Percentiles rank a stretch among this genome's conserved stretches.
phyloP scores from a whole-genome alignment of 2,888 invertebrate species.

The Helicoverpa assulta region DNA sequence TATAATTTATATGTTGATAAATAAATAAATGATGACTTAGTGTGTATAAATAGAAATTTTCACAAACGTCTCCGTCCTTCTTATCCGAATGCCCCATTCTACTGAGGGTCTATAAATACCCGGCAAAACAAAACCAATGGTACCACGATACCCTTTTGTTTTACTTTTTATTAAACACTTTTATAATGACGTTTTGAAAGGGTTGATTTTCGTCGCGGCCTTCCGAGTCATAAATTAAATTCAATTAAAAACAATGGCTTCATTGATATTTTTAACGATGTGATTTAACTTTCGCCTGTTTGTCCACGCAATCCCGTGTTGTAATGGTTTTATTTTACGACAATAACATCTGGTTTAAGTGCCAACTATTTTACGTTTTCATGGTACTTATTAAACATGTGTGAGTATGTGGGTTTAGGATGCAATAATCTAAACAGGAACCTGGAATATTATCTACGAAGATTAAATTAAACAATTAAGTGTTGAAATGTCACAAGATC shows the following conservation, averaged over 20 bases:
- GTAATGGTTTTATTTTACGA: not conserved
- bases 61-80: too few relatives aligned
- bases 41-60: too few relatives aligned
- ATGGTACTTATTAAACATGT: too few relatives aligned
- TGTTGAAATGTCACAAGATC: too few relatives aligned
- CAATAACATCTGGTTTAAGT: not conserved
- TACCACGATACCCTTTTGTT: constrained; percentile 39
- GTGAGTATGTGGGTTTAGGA: too few relatives aligned
- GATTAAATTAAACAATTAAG: not conserved
- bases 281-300: constrained; percentile 1
- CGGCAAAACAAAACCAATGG: constrained; percentile 42
- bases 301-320: not conserved
- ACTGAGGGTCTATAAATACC: constrained; percentile 15
- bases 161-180: constrained; percentile 27
- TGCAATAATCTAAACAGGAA: too few relatives aligned
- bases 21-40: too few relatives aligned
- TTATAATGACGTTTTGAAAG: constrained; percentile 41
- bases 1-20: too few relatives aligned
- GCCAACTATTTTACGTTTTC: too few relatives aligned
- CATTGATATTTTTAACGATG: constrained; percentile 37
- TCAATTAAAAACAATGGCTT: constrained; percentile 35
- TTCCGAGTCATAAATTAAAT: constrained; percentile 36
- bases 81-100: constrained; percentile 17
- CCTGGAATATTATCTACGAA: too few relatives aligned
- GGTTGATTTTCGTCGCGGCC: constrained; percentile 30